Conservation (phyloP, 2,888 invertebrate species). For the Iphiclides podalirius region DNA sequence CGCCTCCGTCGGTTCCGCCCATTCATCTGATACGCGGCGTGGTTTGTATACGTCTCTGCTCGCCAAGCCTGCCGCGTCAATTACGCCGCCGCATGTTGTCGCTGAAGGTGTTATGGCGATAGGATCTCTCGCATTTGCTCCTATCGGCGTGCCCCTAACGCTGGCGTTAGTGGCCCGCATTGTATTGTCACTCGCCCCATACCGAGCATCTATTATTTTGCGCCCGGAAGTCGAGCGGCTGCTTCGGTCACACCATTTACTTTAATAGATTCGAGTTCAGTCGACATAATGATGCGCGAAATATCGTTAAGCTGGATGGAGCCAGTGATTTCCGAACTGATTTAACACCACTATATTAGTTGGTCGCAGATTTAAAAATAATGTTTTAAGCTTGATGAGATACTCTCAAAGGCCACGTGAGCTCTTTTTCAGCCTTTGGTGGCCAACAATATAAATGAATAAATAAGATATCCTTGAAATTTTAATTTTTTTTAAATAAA, state of each 20-base stretch:
- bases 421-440: too few relatives aligned
- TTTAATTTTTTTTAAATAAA: too few relatives aligned
- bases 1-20: constrained; percentile 67
- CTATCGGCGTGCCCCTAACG: constrained; percentile 20
- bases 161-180: constrained; percentile 20
- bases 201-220: constrained; percentile 14
- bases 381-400: too few relatives aligned
- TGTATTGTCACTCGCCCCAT: constrained; percentile 19
- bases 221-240: constrained; percentile 10
- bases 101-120: too few relatives aligned
- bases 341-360: too few relatives aligned
- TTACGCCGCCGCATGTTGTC: constrained; percentile 33
- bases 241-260: not conserved
- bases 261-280: not conserved
- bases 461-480: too few relatives aligned
- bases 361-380: too few relatives aligned
- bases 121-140: constrained; percentile 26
- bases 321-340: too few relatives aligned
- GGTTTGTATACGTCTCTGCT: constrained; percentile 42
- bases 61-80: constrained; percentile 8
- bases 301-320: too few relatives aligned
- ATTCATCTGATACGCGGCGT: constrained; percentile 56
- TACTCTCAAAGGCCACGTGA: too few relatives aligned
- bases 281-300: not conserved
- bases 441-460: too few relatives aligned